Conservation (phyloP, 2,113 vertebrate genomes). For the Zeus faber region DNA sequence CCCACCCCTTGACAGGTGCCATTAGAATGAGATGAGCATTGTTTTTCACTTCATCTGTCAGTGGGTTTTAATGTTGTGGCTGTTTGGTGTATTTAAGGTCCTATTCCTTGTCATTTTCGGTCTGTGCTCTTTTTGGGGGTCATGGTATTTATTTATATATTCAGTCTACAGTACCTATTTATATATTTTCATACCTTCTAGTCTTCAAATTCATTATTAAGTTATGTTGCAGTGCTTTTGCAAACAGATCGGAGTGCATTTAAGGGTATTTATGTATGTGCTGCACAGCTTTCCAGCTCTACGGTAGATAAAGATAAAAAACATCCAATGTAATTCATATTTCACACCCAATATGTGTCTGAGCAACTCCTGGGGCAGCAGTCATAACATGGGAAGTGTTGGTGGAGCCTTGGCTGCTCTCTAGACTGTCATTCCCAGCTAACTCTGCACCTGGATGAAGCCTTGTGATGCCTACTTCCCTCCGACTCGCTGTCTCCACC, state of each 20-base stretch:
- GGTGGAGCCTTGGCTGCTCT: constrained; percentile 51
- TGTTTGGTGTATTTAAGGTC: too few species aligned
- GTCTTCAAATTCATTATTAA: too few species aligned
- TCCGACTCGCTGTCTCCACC: constrained; percentile 67
- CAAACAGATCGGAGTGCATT: neutral
- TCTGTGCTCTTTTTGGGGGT: too few species aligned
- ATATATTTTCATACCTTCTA: too few species aligned
- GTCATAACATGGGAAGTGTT: constrained; percentile 57
- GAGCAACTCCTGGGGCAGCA: constrained; percentile 44
- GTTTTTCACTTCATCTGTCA: too few species aligned
- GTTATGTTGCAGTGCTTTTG: too few species aligned
- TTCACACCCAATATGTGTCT: constrained; percentile 62
- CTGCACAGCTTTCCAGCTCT: constrained; percentile 4
- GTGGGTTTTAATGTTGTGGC: too few species aligned
- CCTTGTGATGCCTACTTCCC: constrained; percentile 56
- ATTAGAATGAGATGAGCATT: too few species aligned
- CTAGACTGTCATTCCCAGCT: constrained; percentile 56
- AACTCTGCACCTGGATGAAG: constrained; percentile 49
- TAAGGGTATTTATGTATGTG: neutral
- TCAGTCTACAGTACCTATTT: too few species aligned
- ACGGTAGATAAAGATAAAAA: constrained; percentile 58
- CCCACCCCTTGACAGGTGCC: too few species aligned
- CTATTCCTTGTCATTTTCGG: too few species aligned
- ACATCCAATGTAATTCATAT: constrained; percentile 49
- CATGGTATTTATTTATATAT: too few species aligned